Base-by-base conservation (phyloP, 2,113 vertebrate species). In the Crotalus tigris region DNA sequence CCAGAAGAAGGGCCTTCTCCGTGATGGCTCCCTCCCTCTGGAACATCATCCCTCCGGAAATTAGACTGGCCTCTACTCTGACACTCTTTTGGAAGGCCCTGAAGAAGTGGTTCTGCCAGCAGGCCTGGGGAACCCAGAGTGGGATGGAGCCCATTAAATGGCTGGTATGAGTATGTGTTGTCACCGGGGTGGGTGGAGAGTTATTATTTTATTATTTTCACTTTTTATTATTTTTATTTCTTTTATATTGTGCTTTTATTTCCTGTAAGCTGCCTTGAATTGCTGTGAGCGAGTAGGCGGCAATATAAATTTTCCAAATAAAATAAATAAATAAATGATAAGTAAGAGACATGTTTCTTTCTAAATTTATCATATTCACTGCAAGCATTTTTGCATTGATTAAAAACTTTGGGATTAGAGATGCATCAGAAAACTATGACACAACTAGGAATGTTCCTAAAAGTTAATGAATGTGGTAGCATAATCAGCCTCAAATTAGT, bases 241-340 rank as follows among this genome's bases (percentile, higher is more conserved):
- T 69, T n/a, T 69, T 69, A 13, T n/a, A 69, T 5, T n/a, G 61
- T 69, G 61, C 13, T 69, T 69, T 69, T n/a, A n/a, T n/a, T n/a
- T 69, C 29, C 29, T n/a, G 11, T 69, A 69, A 64, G 29, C 29
- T 4, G 0, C 12, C 29, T n/a, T 13, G 61, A 69, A 4, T 69
- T 4, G 0, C 4, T 2, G 4, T n/a, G 61, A 13, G 29, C 0
- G 1, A 69, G 61, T 64, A 64, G 11, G 29, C 9, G 12, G 0
- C 61, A 69, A 4, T 69, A 64, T n/a, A 69, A 13, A n/a, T n/a
- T 64, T n/a, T 64, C 26, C 61, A 69, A 69, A 69, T 69, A 54
- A 54, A 54, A 54, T 54, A 69, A 54, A 54, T 54, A 69, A 69
- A 69, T 69, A 69, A 69, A 69, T n/a, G 61, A 69, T n/a, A 69